Evolutionary conservation across 2,113 vertebrate genomes (phyloP).

Genomic region (Chlamydotis undulata): DNA sequence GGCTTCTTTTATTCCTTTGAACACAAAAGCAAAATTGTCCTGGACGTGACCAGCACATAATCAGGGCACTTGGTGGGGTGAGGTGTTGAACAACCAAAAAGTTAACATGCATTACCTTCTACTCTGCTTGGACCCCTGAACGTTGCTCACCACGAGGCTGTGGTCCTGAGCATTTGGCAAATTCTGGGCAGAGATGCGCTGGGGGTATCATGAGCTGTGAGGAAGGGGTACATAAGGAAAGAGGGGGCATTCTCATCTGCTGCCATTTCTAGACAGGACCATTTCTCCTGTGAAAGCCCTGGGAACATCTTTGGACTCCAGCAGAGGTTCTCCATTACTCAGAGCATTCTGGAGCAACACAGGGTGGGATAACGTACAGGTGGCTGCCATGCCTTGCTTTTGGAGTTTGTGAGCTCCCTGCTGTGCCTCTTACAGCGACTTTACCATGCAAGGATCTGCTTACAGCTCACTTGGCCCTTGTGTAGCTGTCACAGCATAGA

Average conservation of each 20-base stretch:
- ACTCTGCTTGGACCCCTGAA: not conserved
- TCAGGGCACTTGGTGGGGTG: not conserved
- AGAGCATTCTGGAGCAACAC: accelerated
- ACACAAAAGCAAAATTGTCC: not conserved
- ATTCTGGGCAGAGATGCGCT: not conserved
- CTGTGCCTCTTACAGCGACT: not conserved
- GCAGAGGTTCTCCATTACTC: not conserved
- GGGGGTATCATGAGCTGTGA: not conserved
- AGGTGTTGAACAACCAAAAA: not conserved
- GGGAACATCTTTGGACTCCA: not conserved
- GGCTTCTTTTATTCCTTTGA: not conserved
- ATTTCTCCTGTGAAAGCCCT: not conserved
- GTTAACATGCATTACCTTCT: not conserved
- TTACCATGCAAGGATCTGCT: not conserved
- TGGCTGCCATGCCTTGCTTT: not conserved
- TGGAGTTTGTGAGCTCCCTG: not conserved
- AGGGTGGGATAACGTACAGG: accelerated
- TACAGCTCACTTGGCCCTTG: not conserved
- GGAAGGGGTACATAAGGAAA: not conserved
- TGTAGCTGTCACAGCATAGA: not conserved
- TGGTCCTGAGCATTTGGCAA: not conserved
- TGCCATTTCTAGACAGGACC: not conserved
- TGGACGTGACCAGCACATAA: not conserved
- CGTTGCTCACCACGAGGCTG: not conserved
- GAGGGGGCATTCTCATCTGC: not conserved